phyloP scores from a whole-genome alignment of 2,113 vertebrate species.

The Ceratotherium simum region DNA sequence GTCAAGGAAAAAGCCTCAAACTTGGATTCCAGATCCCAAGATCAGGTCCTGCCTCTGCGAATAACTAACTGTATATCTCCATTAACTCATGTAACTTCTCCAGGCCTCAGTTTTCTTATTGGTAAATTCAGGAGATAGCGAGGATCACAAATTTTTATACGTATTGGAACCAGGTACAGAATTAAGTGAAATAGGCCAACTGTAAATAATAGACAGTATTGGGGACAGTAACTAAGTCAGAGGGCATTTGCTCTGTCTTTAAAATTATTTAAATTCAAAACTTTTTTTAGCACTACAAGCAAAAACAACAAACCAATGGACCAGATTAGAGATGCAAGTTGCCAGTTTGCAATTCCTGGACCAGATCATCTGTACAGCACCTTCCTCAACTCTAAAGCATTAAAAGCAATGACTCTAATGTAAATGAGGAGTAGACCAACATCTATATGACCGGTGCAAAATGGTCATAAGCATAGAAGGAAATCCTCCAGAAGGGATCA shows the following conservation, averaged over 20 bases:
- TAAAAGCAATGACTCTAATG: background rate
- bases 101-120: background rate
- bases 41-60: background rate
- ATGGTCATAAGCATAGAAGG: background rate
- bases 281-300: background rate
- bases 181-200: background rate
- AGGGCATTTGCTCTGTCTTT: background rate
- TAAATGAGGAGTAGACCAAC: background rate
- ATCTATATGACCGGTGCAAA: background rate
- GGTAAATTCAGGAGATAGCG: background rate
- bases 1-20: background rate
- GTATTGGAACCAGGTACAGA: background rate
- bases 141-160: background rate
- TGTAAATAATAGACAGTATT: background rate
- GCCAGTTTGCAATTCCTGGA: background rate
- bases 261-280: constrained; percentile 32
- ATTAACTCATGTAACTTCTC: background rate
- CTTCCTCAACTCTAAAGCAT: background rate
- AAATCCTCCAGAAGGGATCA: background rate
- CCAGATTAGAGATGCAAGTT: background rate
- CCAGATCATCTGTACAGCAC: background rate
- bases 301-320: background rate
- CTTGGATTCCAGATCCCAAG: background rate
- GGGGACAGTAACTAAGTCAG: background rate
- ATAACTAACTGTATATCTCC: background rate